Evolutionary conservation across 92 coral and sea anemone genomes (phyloP), one percentile per base, ranked within the genome.

Genomic region (Paramuricea clavata): DNA sequence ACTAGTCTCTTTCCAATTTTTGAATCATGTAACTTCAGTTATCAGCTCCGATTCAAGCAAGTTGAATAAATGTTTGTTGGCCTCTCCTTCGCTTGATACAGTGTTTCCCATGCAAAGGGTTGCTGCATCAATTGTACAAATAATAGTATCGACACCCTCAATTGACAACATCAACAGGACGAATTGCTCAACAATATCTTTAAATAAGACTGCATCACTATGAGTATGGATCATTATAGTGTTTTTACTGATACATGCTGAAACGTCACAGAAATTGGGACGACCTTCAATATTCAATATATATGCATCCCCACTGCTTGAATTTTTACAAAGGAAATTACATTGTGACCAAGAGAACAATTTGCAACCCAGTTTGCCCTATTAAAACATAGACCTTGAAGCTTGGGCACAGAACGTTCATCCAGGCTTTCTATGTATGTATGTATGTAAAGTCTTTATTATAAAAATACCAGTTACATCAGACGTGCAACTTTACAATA

Each of bases 41-140:
- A 62, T 35, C 70, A 62, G n/a, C 70, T 62, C 21, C 70, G 70
- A 62, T 8, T 35, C 70, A 3, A 62, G 70, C 34, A 62, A 16
- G 13, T 26, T 27, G 2, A 26, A 25, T 0, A 62, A 54, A 1
- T 47, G 54, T 57, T 16, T 30, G 70, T 1, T 62, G 0, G 34
- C 1, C 70, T 30, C 25, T 1, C 3, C 27, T 62, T 62, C 10
- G 70, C 70, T 62, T 30, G 62, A 9, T 54, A 54, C 0, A 19
- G 27, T 23, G 26, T 54, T 54, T 54, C 62, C 62, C 25, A 54
- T 54, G 26, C 62, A 54, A 54, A 54, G 62, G 6, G 62, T 10
- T 5, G 62, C 62, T 2, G 72, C 72, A 19, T 65, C 72, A 19
- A 65, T 39, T 11, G 22, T n/a, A 32, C 72, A 39, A 65, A 65